Base-by-base conservation (phyloP, 2,888 invertebrate genomes). In the Mesorhabditis belari region DNA sequence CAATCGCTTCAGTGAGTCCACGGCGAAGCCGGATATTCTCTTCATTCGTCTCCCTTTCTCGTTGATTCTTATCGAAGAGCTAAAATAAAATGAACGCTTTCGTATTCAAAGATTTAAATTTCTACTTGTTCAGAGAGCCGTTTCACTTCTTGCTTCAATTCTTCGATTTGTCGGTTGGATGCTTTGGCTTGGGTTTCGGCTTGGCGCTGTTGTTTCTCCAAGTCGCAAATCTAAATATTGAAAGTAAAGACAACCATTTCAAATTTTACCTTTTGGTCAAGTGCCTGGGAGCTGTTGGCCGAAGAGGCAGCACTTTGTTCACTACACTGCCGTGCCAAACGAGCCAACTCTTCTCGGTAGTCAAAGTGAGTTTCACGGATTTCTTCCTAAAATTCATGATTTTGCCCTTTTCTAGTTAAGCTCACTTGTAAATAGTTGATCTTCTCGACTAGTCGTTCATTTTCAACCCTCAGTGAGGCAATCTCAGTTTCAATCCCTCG, bases 301-400 rank as follows among this genome's bases (percentile, higher is more conserved):
- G n/a, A n/a, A 17, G 12, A 17, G 44, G n/a, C 44, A n/a, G 44
- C 44, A n/a, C 44, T 35, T n/a, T 35, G 44, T 19, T 55, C 52
- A 6, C 17, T 9, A 25, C 60, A 21, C 29, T 64, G 64, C 21
- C 58, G 28, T 3, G 71, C 69, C 25, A 71, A 49, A 24, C 55
- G 51, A 3, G 63, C 49, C 49, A 71, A 52, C 29, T 71, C 71
- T 25, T 59, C 58, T 23, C 70, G 68, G 58, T 74, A 67, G 55
- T 73, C 73, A 5, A 61, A 35, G 55, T 71, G 73, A 12, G 68
- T 62, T 55, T 67, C 73, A 5, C 65, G 63, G 28, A 75, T 60
- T 58, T 75, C 74, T 24, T 66, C 67, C 66, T 73, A 17, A 53
- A 61, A 49, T n/a, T n/a, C n/a, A n/a, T n/a, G n/a, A n/a, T n/a